Conservation (phyloP, 2,113 vertebrate species). For the Rhodinocichla rosea region DNA sequence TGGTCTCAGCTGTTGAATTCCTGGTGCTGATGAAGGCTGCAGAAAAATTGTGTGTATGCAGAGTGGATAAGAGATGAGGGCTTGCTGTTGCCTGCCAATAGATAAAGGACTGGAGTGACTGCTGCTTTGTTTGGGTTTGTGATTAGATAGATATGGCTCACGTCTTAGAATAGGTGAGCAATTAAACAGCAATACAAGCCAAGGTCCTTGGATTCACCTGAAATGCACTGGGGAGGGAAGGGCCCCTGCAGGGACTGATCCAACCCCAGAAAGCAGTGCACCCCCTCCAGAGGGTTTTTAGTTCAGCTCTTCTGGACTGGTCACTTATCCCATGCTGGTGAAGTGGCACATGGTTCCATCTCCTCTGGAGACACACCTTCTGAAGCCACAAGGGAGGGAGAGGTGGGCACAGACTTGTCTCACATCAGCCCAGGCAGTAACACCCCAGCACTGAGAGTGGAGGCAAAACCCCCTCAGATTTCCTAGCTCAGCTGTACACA, state of each 20-base stretch:
- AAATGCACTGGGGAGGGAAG: background rate
- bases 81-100: background rate
- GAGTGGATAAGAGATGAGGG: background rate
- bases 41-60: background rate
- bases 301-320: background rate
- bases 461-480: background rate
- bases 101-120: background rate
- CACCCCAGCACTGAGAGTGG: fast-evolving
- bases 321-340: fast-evolving
- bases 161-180: background rate
- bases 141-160: background rate
- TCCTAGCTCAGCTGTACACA: background rate
- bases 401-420: background rate
- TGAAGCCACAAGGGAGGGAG: background rate
- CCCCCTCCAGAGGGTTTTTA: background rate
- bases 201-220: background rate
- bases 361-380: background rate
- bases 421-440: fast-evolving
- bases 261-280: background rate
- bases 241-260: background rate
- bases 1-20: background rate
- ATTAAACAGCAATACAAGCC: background rate
- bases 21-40: background rate
- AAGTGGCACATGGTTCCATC: background rate
- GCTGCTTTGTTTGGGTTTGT: background rate